phyloP scores from a whole-genome alignment of 2,797 vertebrate species.

The Cetoscarus ocellatus region DNA sequence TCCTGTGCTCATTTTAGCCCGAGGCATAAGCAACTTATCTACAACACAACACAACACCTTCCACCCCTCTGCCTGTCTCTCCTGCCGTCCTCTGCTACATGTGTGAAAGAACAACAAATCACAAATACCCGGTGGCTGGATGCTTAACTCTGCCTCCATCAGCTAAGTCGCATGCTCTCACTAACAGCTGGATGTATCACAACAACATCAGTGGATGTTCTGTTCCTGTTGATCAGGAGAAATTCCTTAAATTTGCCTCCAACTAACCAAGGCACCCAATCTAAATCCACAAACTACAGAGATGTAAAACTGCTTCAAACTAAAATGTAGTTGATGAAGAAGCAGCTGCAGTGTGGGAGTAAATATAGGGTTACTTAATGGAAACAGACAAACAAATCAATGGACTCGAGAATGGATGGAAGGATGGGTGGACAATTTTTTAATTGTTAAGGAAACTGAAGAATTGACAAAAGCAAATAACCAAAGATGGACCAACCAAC shows the following conservation, averaged over 20 bases:
- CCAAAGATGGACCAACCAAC: too few relatives aligned
- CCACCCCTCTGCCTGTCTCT: not conserved
- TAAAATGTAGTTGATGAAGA: slow-evolving; percentile 26
- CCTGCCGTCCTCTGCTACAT: slow-evolving; percentile 4
- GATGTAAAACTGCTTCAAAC: slow-evolving; percentile 21
- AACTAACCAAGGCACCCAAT: slow-evolving; percentile 24
- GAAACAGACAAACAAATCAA: slow-evolving; percentile 8
- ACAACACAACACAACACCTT: slow-evolving; percentile 38
- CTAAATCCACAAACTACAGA: slow-evolving; percentile 38
- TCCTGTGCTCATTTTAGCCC: slow-evolving; percentile 18
- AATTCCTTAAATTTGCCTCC: slow-evolving; percentile 26
- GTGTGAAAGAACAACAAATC: slow-evolving; percentile 39
- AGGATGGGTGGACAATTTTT: too few relatives aligned
- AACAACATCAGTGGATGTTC: slow-evolving; percentile 56
- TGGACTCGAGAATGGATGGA: too few relatives aligned
- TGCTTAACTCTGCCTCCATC: slow-evolving; percentile 17
- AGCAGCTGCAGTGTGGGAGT: slow-evolving; percentile 4
- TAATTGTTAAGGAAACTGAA: too few relatives aligned
- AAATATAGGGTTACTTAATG: slow-evolving; percentile 15
- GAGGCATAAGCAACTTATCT: slow-evolving; percentile 31
- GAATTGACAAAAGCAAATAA: too few relatives aligned
- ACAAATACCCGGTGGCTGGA: slow-evolving; percentile 23
- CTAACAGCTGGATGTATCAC: slow-evolving; percentile 49
- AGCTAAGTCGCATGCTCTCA: slow-evolving; percentile 34
- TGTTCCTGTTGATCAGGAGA: slow-evolving; percentile 40